These are phyloP conservation scores for Gonatopus flavifemur DNA, from an alignment of 1,140 invertebrate species.

Conservation along the genomic window DNA sequence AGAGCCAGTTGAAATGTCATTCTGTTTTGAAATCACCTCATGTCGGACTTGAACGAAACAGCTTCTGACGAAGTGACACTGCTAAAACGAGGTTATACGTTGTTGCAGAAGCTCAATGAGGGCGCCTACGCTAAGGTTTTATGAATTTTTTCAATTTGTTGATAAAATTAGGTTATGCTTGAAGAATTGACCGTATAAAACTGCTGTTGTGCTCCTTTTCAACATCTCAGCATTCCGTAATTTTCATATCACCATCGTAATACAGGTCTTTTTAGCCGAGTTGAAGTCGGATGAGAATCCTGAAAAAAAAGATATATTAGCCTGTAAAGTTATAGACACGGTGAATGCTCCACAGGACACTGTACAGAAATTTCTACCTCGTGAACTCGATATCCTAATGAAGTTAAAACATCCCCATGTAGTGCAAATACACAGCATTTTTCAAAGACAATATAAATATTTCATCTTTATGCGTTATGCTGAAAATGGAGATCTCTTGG, in stretches of 20 bases:
- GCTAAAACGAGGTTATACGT: conserved; percentile 60
- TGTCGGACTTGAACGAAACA: conserved; percentile 31
- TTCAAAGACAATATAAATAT: conserved; percentile 66
- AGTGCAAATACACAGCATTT: conserved; percentile 69
- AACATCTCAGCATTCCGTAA: background rate
- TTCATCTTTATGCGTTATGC: conserved; percentile 71
- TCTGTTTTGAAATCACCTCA: too few species aligned
- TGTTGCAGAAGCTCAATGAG: conserved; percentile 66
- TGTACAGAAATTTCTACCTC: conserved; percentile 71
- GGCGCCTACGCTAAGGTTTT: conserved; percentile 67
- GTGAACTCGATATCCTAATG: conserved; percentile 71
- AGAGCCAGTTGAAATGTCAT: too few species aligned
- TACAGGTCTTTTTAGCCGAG: conserved; percentile 64
- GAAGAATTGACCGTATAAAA: conserved; percentile 1
- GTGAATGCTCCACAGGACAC: conserved; percentile 71
- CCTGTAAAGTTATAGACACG: conserved; percentile 77
- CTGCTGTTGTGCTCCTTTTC: conserved; percentile 3
- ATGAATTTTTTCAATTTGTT: background rate
- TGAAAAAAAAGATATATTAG: conserved; percentile 52
- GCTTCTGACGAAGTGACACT: conserved; percentile 63
- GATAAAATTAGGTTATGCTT: conserved; percentile 8
- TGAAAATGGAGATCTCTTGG: conserved; percentile 70
- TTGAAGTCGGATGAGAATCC: conserved; percentile 51
- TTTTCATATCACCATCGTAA: conserved; percentile 6
- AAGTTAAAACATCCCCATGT: conserved; percentile 74